Percentiles rank a stretch among this genome's conserved stretches.
Evolutionary conservation across 2,888 invertebrate species (phyloP).

Genomic region (Monoplex corrugatus): DNA sequence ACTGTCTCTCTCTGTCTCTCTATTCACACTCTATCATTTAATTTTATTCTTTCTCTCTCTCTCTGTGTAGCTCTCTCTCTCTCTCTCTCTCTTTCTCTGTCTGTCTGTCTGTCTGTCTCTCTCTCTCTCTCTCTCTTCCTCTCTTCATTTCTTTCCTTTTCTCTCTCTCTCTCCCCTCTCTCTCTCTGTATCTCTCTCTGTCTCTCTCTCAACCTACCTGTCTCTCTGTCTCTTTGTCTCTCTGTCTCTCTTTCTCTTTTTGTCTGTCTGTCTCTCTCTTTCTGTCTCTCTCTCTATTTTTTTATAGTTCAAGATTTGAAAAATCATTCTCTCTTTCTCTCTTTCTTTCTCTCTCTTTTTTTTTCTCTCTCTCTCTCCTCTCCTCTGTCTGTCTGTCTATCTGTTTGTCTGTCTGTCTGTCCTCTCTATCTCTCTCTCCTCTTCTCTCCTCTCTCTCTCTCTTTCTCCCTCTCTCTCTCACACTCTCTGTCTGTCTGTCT

Average conservation of each 20-base stretch:
- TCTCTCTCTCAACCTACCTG: background rate
- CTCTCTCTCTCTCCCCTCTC: background rate
- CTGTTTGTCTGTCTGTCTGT: too few species aligned
- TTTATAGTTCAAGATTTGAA: too few species aligned
- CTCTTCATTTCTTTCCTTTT: background rate
- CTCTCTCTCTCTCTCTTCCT: background rate
- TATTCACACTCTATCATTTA: too few species aligned
- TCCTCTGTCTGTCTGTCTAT: background rate
- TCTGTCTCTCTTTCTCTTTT: background rate
- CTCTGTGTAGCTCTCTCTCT: too few species aligned
- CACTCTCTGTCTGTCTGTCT: constrained; percentile 10
- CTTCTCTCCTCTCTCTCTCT: background rate
- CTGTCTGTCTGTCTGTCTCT: background rate
- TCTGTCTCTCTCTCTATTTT: constrained; percentile 14
- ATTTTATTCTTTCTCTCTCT: background rate
- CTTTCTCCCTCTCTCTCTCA: background rate
- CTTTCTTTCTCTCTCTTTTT: background rate
- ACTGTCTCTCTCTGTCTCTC: too few species aligned
- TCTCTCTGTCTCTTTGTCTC: background rate
- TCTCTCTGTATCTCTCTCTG: background rate
- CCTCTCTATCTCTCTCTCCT: background rate
- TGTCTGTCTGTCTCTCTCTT: background rate
- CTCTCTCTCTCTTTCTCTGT: background rate
- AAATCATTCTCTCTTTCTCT: background rate
- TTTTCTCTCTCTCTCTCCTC: background rate